Evolutionary conservation across 2,888 invertebrate species (phyloP).

Genomic region (Poecilus cupreus): DNA sequence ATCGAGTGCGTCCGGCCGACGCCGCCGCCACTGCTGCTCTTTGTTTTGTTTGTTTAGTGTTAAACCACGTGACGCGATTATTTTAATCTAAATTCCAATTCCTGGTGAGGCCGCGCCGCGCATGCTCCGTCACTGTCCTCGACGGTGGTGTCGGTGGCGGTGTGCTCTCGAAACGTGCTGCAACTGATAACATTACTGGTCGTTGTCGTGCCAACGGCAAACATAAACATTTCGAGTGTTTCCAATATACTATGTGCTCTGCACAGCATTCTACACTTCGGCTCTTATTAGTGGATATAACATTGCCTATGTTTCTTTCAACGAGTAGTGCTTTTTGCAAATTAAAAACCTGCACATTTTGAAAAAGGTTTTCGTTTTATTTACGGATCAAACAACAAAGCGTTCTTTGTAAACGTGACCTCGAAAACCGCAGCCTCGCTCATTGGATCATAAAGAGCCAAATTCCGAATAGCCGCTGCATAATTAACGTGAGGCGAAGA

Average conservation of each 20-base stretch:
- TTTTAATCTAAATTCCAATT: conserved; percentile 69
- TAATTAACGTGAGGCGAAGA: conserved; percentile 38
- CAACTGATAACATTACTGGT: conserved; percentile 36
- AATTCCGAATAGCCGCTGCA: conserved; percentile 18
- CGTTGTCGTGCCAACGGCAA: conserved; percentile 38
- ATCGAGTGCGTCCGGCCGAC: conserved; percentile 32
- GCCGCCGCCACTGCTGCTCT: neutral
- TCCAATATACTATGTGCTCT: conserved; percentile 20
- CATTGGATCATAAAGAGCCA: conserved; percentile 26
- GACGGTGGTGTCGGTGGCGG: neutral
- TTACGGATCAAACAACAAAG: neutral
- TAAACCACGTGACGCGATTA: conserved; percentile 58
- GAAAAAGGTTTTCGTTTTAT: neutral
- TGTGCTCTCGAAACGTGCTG: conserved; percentile 13
- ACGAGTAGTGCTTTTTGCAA: neutral
- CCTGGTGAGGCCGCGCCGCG: conserved; percentile 60
- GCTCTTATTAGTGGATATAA: neutral
- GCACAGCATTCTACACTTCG: neutral
- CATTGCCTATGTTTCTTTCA: conserved; percentile 2
- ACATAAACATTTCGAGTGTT: conserved; percentile 38
- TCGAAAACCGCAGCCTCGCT: neutral
- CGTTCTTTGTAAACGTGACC: conserved; percentile 18
- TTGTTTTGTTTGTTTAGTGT: conserved; percentile 56
- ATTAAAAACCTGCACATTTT: neutral
- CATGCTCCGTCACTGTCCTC: conserved; percentile 11